Evolutionary conservation across 2,113 vertebrate genomes (phyloP).

Genomic region (Tyto alba): DNA sequence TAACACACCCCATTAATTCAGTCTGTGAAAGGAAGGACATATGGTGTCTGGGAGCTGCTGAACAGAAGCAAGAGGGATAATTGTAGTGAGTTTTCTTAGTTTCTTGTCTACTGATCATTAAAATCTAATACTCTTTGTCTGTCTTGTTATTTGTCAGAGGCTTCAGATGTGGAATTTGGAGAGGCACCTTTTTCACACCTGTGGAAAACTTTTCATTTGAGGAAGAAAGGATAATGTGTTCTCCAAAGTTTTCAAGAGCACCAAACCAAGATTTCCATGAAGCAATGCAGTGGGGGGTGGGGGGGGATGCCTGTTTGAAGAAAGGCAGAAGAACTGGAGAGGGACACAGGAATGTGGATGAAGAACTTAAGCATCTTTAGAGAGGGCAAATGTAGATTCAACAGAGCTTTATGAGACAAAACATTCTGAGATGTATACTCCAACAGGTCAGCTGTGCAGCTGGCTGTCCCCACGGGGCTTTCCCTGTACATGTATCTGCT

Average conservation of each 20-base stretch:
- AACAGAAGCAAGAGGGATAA: neutral
- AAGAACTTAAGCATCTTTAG: neutral
- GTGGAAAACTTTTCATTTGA: neutral
- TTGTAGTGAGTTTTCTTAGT: neutral
- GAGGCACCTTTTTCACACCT: neutral
- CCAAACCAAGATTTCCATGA: neutral
- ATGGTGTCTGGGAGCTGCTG: neutral
- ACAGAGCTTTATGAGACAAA: neutral
- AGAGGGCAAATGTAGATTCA: neutral
- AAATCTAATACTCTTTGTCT: slow-evolving; percentile 22
- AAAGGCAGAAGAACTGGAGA: neutral
- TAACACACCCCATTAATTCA: neutral
- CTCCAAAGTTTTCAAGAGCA: neutral
- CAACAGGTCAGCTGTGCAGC: neutral
- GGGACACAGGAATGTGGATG: neutral
- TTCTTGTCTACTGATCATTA: neutral
- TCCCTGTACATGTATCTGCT: neutral
- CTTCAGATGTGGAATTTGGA: neutral
- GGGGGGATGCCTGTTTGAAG: neutral
- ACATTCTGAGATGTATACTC: neutral
- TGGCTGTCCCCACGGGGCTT: neutral
- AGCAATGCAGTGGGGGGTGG: neutral
- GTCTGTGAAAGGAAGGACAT: neutral
- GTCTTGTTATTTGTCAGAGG: slow-evolving; percentile 19
- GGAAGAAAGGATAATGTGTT: neutral